Evolutionary conservation across 1,140 invertebrate genomes (phyloP).

Genomic region (Agraylea sexmaculata): DNA sequence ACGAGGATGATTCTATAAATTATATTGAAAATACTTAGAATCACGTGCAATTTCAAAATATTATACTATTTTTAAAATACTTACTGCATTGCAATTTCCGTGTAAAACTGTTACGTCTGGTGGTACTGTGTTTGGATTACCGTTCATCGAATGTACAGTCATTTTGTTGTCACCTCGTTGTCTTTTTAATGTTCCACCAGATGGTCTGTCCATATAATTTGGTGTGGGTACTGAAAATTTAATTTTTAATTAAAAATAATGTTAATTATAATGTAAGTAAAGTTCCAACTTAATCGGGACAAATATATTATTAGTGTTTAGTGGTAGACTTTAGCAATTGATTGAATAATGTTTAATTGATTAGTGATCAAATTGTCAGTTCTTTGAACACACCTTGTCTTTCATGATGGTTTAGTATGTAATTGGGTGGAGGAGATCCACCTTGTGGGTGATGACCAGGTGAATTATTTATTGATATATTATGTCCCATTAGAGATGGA

Average conservation of each 20-base stretch:
- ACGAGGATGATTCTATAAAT: constrained; percentile 18
- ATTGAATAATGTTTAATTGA: neutral
- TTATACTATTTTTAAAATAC: neutral
- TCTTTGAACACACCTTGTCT: constrained; percentile 15
- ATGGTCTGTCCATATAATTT: constrained; percentile 26
- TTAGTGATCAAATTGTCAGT: neutral
- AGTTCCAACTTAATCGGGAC: neutral
- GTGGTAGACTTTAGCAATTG: no score
- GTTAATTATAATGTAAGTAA: neutral
- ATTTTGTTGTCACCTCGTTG: constrained; percentile 35
- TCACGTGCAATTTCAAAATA: neutral
- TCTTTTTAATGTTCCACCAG: constrained; percentile 33
- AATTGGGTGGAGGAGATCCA: constrained; percentile 18
- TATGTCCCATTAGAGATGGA: constrained; percentile 12
- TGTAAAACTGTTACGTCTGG: constrained; percentile 39
- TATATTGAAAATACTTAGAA: constrained; percentile 3
- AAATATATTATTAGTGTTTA: neutral
- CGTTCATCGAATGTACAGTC: constrained; percentile 23
- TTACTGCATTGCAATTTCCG: constrained; percentile 34
- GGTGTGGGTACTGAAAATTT: constrained; percentile 16
- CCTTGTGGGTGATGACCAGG: constrained; percentile 17
- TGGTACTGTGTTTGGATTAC: constrained; percentile 22
- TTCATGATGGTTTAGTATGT: constrained; percentile 19
- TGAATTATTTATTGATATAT: no score
- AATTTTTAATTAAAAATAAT: neutral